These are phyloP conservation scores for Elanoides forficatus DNA, from an alignment of 2,113 vertebrate genomes.

Conservation along the genomic window DNA sequence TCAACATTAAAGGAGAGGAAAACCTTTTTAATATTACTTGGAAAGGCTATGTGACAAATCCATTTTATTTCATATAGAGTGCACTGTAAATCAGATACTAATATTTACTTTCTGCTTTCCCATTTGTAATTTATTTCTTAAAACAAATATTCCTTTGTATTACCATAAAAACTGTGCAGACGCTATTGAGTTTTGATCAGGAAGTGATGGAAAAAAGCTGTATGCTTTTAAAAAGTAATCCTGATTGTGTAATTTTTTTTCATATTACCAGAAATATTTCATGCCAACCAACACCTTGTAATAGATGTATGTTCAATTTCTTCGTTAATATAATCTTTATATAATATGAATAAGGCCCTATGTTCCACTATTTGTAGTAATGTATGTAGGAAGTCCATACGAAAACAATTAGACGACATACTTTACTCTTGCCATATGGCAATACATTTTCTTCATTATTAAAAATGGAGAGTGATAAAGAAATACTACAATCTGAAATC, in stretches of 20 bases:
- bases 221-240: not conserved
- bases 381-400: not conserved
- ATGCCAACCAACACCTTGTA: not conserved
- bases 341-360: not conserved
- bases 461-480: not conserved
- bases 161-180: not conserved
- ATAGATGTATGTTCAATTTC: not conserved
- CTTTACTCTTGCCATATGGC: not conserved
- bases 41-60: not conserved
- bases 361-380: not conserved
- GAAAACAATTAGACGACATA: not conserved
- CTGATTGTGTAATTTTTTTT: not conserved
- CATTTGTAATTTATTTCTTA: not conserved
- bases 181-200: not conserved
- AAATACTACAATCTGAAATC: not conserved
- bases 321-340: not conserved
- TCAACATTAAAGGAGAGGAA: not conserved
- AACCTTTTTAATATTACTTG: not conserved
- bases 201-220: not conserved
- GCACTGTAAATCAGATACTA: not conserved
- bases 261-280: not conserved
- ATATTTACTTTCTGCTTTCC: conserved; percentile 1
- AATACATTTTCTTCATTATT: not conserved
- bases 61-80: not conserved
- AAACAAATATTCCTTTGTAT: not conserved